Percentiles rank a stretch among this genome's conserved stretches.
Conservation (phyloP, 2,888 invertebrate species). For the Prenolepis imparis region DNA sequence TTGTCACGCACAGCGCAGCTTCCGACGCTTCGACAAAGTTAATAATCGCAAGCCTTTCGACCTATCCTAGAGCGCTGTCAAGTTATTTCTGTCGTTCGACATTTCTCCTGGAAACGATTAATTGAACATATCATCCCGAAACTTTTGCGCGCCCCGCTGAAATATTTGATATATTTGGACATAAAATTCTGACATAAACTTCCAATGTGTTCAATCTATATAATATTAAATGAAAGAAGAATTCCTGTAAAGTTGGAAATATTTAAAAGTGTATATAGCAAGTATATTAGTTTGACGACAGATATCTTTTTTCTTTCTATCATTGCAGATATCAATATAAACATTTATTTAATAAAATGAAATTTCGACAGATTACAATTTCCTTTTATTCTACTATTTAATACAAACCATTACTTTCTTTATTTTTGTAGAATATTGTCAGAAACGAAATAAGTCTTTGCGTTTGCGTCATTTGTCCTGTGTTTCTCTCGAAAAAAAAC, state of each 20-base stretch:
- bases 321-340: neutral
- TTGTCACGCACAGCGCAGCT: slow-evolving; percentile 19
- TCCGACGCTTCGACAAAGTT: slow-evolving; percentile 26
- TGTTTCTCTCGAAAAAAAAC: slow-evolving; percentile 21
- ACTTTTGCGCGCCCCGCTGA: neutral
- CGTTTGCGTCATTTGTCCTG: neutral
- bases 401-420: neutral
- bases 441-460: neutral
- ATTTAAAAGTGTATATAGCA: neutral
- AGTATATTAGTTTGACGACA: neutral
- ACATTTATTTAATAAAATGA: neutral
- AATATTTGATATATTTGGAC: neutral
- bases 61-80: neutral
- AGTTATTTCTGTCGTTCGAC: slow-evolving; percentile 31
- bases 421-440: neutral
- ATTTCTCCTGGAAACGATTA: slow-evolving; percentile 1
- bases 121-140: neutral
- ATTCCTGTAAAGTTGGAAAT: neutral
- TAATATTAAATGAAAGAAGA: neutral
- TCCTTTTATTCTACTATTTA: neutral
- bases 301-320: neutral
- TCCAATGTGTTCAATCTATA: neutral
- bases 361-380: neutral
- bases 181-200: neutral
- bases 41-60: slow-evolving; percentile 29